Base-by-base conservation (phyloP, 2,888 invertebrate species). In the Stegophylla sp. region DNA sequence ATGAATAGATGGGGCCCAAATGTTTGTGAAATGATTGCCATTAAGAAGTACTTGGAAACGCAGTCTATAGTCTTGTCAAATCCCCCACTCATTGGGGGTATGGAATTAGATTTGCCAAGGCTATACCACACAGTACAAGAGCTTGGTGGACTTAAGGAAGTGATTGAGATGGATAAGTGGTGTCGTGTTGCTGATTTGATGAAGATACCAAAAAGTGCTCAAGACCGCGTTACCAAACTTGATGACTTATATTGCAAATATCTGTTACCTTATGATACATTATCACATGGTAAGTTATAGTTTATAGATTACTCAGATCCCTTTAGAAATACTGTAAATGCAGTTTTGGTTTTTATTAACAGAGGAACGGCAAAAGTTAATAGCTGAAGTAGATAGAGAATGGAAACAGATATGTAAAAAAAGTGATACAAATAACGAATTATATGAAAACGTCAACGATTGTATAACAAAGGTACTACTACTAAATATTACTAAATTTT, bases 181-280 rank as follows among this genome's bases (percentile, higher is more conserved):
- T 89, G 91, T 5, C 91, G 91, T 83, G 94, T 97, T 0, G 95
- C 95, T 0, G 95, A 96, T 84, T 90, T 92, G n/a, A 92, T 97
- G 92, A 91, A 92, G 85, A 92, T 95, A 84, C 92, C 92, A 0
- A 93, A 92, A 87, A 89, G 91, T 12, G 91, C 92, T 0, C 92
- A 93, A 85, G 93, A 94, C 85, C 90, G 94, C 66, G 92, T 92
- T 1, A 92, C 92, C 2, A 94, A 94, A 86, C 87, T 97, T 10
- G 96, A 97, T 85, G 92, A 93, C 83, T 92, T 96, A 61, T 97
- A 97, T 86, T 93, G 95, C 86, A 95, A 95, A 89, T 95, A 94
- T 86, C 88, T 97, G 66, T 87, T 97, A 83, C 94, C 96, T 0
- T 97, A 96, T 85, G 95, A 95, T 84, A 93, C 94, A 0, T 87